These are phyloP conservation scores for Dipodomys spectabilis DNA, from an alignment of 2,113 vertebrate genomes.

Conservation along the genomic window DNA sequence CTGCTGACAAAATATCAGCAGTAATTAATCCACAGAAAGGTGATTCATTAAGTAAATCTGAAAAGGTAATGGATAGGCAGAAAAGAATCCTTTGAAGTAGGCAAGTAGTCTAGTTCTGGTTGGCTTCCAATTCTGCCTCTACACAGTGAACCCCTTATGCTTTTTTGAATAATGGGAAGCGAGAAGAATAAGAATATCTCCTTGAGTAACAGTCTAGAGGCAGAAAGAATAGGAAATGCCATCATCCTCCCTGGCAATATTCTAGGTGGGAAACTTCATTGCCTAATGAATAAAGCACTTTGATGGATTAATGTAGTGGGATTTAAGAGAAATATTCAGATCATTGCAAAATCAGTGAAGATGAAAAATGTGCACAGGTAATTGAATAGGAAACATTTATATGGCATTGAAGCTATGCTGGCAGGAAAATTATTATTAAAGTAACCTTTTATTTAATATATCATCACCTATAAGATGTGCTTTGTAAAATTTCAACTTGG, in stretches of 20 bases:
- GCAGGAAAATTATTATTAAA: slow-evolving; percentile 72
- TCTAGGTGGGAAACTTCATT: slow-evolving; percentile 56
- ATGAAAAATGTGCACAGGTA: slow-evolving; percentile 77
- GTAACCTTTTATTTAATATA: slow-evolving; percentile 72
- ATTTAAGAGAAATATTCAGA: slow-evolving; percentile 73
- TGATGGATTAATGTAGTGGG: slow-evolving; percentile 59
- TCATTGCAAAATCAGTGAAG: slow-evolving; percentile 74
- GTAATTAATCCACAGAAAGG: slow-evolving; percentile 10
- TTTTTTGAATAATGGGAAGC: slow-evolving; percentile 24
- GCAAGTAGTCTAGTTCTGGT: not conserved
- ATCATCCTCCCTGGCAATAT: slow-evolving; percentile 62
- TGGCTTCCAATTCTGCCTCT: slow-evolving; percentile 43
- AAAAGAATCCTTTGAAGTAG: slow-evolving; percentile 48
- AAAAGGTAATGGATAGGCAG: not conserved
- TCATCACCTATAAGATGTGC: slow-evolving; percentile 62
- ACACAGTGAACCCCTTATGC: not conserved
- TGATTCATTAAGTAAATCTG: slow-evolving; percentile 51
- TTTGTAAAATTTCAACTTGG: slow-evolving; percentile 76
- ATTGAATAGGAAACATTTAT: slow-evolving; percentile 74
- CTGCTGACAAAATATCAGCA: not conserved
- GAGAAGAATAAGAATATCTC: slow-evolving; percentile 45
- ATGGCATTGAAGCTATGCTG: slow-evolving; percentile 60
- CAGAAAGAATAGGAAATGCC: slow-evolving; percentile 13
- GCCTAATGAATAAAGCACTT: slow-evolving; percentile 77
- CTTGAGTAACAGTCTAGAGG: not conserved